Percentiles rank a stretch among this genome's conserved stretches.
These are phyloP conservation scores for Rhadina sibilatrix DNA, from an alignment of 2,113 vertebrate genomes.

Conservation along the genomic window DNA sequence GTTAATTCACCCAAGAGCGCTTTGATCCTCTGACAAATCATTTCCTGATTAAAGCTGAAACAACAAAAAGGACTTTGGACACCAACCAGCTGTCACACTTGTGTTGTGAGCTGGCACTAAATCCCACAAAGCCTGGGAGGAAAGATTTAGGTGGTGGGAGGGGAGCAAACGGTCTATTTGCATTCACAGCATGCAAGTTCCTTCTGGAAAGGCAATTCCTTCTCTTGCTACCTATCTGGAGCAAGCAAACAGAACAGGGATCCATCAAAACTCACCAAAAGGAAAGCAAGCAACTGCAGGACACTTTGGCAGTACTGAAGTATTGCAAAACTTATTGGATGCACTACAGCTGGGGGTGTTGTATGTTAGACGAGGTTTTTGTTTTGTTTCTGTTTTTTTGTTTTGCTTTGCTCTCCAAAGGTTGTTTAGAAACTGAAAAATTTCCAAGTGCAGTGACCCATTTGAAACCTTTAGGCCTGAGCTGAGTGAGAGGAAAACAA, in stretches of 20 bases:
- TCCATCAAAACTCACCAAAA: background rate
- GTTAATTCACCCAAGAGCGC: slow-evolving; percentile 53
- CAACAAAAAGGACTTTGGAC: slow-evolving; percentile 67
- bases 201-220: background rate
- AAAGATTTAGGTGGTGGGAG: background rate
- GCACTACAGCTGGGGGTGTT: background rate
- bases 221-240: background rate
- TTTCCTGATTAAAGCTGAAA: slow-evolving; percentile 74
- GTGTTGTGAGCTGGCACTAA: slow-evolving; percentile 3
- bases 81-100: slow-evolving; percentile 58
- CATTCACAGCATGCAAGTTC: background rate
- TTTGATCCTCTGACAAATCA: slow-evolving; percentile 78
- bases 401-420: background rate
- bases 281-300: background rate
- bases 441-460: background rate
- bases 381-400: too few species aligned
- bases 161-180: slow-evolving; percentile 1
- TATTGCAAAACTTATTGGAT: background rate
- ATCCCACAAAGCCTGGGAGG: background rate
- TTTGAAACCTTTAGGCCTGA: background rate
- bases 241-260: background rate
- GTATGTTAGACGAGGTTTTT: background rate
- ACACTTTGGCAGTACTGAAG: background rate
- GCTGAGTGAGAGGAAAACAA: background rate
- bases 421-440: background rate